Evolutionary conservation across 2,113 vertebrate species (phyloP), one percentile per base, ranked within the genome.

Genomic region (Motacilla alba): DNA sequence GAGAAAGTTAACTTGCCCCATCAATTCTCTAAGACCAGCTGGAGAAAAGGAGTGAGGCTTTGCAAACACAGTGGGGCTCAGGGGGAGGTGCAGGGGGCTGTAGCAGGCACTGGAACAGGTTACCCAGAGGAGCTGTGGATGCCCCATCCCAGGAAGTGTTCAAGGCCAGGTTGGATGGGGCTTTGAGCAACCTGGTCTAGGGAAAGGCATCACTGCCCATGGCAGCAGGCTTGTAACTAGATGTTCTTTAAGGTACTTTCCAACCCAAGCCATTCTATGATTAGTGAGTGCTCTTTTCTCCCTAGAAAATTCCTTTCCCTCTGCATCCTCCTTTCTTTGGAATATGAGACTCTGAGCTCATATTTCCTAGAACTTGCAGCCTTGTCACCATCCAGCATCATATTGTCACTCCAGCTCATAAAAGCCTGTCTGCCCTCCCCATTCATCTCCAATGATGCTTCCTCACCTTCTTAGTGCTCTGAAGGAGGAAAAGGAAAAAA

Each of bases 151-250:
- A 4, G 55, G n/a, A 23, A 33, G 18, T 10, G 35, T 33, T 69
- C 15, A 31, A 56, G 35, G 31, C 15, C 18, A 10, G 21, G 18
- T 11, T 56, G 15, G 31, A 37, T 43, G 21, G 17, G 15, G 8
- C 18, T 62, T 5, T 62, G 47, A 49, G 21, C 55, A 82, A 15
- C 21, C n/a, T 41, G 39, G 16, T 52, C 39, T 52, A 11, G 33
- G 23, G 15, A 33, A 53, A 52, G 9, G 6, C 55, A 24, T 35
- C 7, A 0, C 55, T 41, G 11, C 26, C 70, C 0, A 0, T 56
- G 26, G 72, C 26, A 69, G 12, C 0, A 2, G 15, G 7, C 10
- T 11, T 69, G 18, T 22, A 43, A 33, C 26, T 27, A 6, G 10
- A 7, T 56, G 15, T 6, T 47, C 55, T 62, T 68, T 23, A 24